A percentile compares a stretch with the other conserved stretches of the same genome.
phyloP scores from a whole-genome alignment of 2,888 invertebrate genomes.

The Noctua pronuba region DNA sequence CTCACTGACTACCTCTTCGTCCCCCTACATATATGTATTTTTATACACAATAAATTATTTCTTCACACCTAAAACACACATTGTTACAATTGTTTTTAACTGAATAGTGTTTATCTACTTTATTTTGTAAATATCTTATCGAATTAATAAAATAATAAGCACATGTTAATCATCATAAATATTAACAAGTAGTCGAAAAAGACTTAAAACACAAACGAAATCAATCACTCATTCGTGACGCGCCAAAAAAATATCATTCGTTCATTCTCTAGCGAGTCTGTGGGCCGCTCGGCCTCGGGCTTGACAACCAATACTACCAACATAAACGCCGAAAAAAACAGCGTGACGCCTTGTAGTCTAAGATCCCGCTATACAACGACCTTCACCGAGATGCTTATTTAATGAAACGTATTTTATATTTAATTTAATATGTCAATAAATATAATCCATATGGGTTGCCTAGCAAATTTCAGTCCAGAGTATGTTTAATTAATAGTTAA shows the following conservation, averaged over 20 bases:
- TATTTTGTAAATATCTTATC: constrained; percentile 9
- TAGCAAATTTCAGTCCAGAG: too few species aligned
- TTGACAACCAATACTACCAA: constrained; percentile 61
- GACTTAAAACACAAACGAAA: background rate
- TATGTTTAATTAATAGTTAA: too few species aligned
- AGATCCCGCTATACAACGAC: too few species aligned
- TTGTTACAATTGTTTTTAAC: background rate
- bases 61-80: background rate
- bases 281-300: constrained; percentile 1
- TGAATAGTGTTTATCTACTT: background rate
- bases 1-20: too few species aligned
- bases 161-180: constrained; percentile 7
- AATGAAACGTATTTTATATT: too few species aligned
- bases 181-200: constrained; percentile 8
- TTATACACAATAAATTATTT: background rate
- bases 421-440: too few species aligned
- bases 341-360: constrained; percentile 16
- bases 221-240: background rate
- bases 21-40: background rate
- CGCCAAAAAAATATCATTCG: constrained; percentile 19
- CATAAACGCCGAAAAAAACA: constrained; percentile 27
- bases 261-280: constrained; percentile 43
- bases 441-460: too few species aligned
- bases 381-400: too few species aligned
- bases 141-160: background rate